Base-by-base conservation (phyloP, 2,113 vertebrate species). In the Dipodomys spectabilis region DNA sequence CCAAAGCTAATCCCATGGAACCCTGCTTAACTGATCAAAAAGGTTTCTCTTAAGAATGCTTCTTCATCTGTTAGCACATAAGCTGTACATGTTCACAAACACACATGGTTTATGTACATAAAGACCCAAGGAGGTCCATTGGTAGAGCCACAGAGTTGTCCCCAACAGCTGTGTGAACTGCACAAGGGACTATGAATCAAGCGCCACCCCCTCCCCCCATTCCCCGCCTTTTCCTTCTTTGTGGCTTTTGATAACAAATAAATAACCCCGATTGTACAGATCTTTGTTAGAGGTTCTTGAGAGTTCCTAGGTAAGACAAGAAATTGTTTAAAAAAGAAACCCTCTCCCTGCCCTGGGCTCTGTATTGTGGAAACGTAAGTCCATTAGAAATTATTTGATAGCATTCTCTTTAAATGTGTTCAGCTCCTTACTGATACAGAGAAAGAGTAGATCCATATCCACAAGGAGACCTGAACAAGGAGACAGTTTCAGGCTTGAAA, bases 251-350 rank as follows among this genome's bases (percentile, higher is more conserved):
- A n/a, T 57, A 35, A 92, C 71, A 87, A 13, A 62, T 85, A 60
- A 60, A 72, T 80, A 84, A 64, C 49, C 45, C 53, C 49, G 30
- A 18, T 32, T 13, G 62, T 32, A 62, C 13, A 81, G 12, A 22
- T 90, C 60, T 65, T 30, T 9, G 88, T 35, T 16, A 20, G 57
- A 62, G 20, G 9, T 68, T 88, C 88, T 91, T 60, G 44, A 84
- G 73, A 71, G 30, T 87, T 93, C 62, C 28, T 62, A 65, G 57
- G 77, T 83, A 65, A 90, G 89, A 82, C 45, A 72, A 72, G 78
- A 64, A 88, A 28, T 53, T 35, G 15, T 82, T 80, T 93, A 27
- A 5, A 19, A 53, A 77, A 82, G 60, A 77, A 88, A 64, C 45
- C 4, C 7, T 73, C 74, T 77, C 7, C 35, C 45, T 65, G 57